Evolutionary conservation across 2,888 invertebrate genomes (phyloP).

Genomic region (Dioctria linearis): DNA sequence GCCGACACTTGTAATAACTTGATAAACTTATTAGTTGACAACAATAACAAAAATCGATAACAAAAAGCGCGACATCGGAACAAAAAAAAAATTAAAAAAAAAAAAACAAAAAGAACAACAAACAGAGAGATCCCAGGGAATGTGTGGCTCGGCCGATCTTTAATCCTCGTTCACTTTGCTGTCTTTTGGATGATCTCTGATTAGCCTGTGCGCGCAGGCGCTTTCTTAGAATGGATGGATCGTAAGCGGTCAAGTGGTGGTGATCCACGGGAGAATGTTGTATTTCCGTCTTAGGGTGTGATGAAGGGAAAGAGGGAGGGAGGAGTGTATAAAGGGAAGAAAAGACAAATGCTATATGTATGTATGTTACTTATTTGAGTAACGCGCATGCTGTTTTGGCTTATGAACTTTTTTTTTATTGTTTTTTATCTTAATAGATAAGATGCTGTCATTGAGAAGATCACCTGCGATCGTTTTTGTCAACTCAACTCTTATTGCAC

Average conservation of each 20-base stretch:
- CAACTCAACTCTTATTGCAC: slow-evolving; percentile 27
- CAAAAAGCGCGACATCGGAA: neutral
- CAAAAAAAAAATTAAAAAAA: too few species aligned
- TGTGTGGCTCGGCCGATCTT: neutral
- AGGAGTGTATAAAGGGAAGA: neutral
- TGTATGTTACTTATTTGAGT: neutral
- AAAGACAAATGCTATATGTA: slow-evolving; percentile 2
- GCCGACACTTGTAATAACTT: slow-evolving; percentile 43
- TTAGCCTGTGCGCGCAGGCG: slow-evolving; percentile 18
- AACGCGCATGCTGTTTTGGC: slow-evolving; percentile 22
- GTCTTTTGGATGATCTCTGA: slow-evolving; percentile 40
- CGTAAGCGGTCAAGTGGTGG: slow-evolving; percentile 1
- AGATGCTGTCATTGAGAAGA: slow-evolving; percentile 1
- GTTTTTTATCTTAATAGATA: too few species aligned
- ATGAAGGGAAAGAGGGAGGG: neutral
- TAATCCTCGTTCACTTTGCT: slow-evolving; percentile 26
- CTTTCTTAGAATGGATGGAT: neutral
- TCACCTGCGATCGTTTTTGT: slow-evolving; percentile 31
- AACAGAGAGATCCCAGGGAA: slow-evolving; percentile 19
- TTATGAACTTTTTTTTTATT: slow-evolving; percentile 1
- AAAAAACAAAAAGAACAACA: too few species aligned
- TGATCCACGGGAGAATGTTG: neutral
- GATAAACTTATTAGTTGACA: slow-evolving; percentile 51
- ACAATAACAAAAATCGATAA: slow-evolving; percentile 42
- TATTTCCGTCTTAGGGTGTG: too few species aligned